A percentile compares a stretch with the other conserved stretches of the same genome.
Evolutionary conservation across 2,113 vertebrate genomes (phyloP).

Genomic region (Scartelaos histophorus): DNA sequence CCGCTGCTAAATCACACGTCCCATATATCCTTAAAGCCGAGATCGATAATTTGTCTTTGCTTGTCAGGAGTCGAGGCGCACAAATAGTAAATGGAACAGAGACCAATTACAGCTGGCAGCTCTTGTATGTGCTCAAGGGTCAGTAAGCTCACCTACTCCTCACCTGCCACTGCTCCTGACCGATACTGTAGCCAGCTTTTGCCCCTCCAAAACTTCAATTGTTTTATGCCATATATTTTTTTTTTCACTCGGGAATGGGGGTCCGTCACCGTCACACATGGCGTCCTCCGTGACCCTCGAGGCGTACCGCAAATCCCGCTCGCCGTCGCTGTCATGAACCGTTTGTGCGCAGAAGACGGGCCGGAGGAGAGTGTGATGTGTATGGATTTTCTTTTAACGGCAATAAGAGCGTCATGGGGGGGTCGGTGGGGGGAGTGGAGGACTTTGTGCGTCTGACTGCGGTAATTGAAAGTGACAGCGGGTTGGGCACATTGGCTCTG

Average conservation of each 20-base stretch:
- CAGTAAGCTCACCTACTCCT: slow-evolving; percentile 46
- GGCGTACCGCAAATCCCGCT: slow-evolving; percentile 31
- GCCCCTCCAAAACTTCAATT: slow-evolving; percentile 48
- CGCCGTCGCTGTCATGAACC: slow-evolving; percentile 30
- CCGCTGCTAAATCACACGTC: slow-evolving; percentile 44
- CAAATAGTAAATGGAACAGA: slow-evolving; percentile 56
- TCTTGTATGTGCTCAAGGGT: slow-evolving; percentile 57
- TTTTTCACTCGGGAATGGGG: slow-evolving; percentile 3
- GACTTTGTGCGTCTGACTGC: slow-evolving; percentile 64
- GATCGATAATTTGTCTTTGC: slow-evolving; percentile 58
- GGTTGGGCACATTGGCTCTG: slow-evolving; percentile 72
- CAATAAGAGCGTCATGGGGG: slow-evolving; percentile 62
- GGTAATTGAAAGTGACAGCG: slow-evolving; percentile 79
- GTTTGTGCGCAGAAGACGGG: slow-evolving; percentile 61
- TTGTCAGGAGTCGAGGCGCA: slow-evolving; percentile 44
- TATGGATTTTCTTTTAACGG: slow-evolving; percentile 76
- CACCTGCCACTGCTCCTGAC: slow-evolving; percentile 52
- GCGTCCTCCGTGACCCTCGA: slow-evolving; percentile 48
- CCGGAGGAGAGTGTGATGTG: slow-evolving; percentile 44
- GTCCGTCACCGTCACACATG: slow-evolving; percentile 42
- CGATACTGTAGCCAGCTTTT: slow-evolving; percentile 18
- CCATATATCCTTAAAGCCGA: slow-evolving; percentile 47
- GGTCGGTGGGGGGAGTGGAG: slow-evolving; percentile 37
- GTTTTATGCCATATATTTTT: slow-evolving; percentile 23
- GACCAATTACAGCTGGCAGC: slow-evolving; percentile 59